phyloP scores from a whole-genome alignment of 1,140 invertebrate genomes.

The Bicyclus anynana region DNA sequence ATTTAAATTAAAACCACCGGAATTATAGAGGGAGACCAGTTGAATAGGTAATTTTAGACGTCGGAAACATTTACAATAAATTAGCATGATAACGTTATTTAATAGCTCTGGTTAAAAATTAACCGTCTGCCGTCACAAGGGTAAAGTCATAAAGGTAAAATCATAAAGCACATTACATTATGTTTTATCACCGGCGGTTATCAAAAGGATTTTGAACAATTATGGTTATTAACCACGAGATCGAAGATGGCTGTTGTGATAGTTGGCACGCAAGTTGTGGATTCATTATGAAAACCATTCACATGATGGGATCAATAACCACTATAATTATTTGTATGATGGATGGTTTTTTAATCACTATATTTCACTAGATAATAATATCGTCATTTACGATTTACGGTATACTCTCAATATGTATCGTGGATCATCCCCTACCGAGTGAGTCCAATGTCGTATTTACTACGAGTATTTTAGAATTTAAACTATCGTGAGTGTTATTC shows the following conservation, averaged over 20 bases:
- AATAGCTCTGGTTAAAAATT: background rate
- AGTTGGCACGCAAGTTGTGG: constrained; percentile 8
- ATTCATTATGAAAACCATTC: background rate
- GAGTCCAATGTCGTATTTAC: too few species aligned
- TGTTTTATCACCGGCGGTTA: constrained; percentile 13
- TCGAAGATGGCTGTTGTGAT: constrained; percentile 7
- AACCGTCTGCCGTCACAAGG: constrained; percentile 1
- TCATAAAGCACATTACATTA: constrained; percentile 3
- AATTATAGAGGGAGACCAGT: too few species aligned
- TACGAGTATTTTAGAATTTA: too few species aligned
- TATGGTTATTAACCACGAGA: constrained; percentile 21
- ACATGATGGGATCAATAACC: background rate
- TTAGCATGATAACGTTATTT: constrained; percentile 11
- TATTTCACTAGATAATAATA: background rate
- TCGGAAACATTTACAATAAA: background rate
- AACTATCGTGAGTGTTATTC: too few species aligned
- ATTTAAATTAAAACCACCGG: too few species aligned
- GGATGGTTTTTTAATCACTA: background rate
- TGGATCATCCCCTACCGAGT: too few species aligned
- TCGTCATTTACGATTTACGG: too few species aligned
- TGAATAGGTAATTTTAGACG: constrained; percentile 1
- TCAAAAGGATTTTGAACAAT: constrained; percentile 13
- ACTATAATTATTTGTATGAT: background rate
- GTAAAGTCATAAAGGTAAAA: constrained; percentile 11
- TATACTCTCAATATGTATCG: too few species aligned